These are phyloP conservation scores for Macaria notata DNA, from an alignment of 2,888 invertebrate genomes.

Conservation along the genomic window DNA sequence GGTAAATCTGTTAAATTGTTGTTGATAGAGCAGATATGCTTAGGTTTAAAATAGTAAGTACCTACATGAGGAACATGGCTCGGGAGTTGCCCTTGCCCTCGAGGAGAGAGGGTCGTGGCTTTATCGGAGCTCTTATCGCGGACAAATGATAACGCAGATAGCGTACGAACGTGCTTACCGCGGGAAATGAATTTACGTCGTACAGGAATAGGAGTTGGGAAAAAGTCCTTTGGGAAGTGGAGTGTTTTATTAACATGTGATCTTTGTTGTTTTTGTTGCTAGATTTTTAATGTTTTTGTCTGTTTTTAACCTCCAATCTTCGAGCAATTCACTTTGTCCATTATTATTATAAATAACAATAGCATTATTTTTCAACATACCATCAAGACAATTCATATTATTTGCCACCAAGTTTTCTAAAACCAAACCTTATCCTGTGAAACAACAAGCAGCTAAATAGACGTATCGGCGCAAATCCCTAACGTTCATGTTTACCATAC, in stretches of 20 bases:
- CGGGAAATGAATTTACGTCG: conserved; percentile 4
- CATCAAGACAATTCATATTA: too few species aligned
- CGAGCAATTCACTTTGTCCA: too few species aligned
- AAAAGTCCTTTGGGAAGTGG: too few species aligned
- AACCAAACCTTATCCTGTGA: too few species aligned
- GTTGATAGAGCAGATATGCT: conserved; percentile 6
- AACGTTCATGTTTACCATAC: conserved; percentile 26
- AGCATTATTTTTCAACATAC: too few species aligned
- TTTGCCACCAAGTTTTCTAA: too few species aligned
- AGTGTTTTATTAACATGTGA: too few species aligned
- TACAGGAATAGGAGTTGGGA: not conserved
- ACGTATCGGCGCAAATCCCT: conserved; percentile 15
- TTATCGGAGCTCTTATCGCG: conserved; percentile 28
- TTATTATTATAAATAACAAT: too few species aligned
- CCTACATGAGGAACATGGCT: too few species aligned
- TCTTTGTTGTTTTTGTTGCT: too few species aligned
- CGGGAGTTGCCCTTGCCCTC: conserved; percentile 1
- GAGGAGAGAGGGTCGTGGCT: conserved; percentile 25
- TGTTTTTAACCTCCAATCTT: too few species aligned
- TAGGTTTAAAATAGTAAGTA: not conserved
- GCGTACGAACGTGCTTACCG: conserved; percentile 19
- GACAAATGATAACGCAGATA: conserved; percentile 31
- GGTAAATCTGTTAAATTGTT: conserved; percentile 1
- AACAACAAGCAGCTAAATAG: not conserved
- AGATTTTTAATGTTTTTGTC: too few species aligned